Evolutionary conservation across 2,888 invertebrate genomes (phyloP), one percentile per base, ranked within the genome.

Genomic region (Trachelus troglodyta): DNA sequence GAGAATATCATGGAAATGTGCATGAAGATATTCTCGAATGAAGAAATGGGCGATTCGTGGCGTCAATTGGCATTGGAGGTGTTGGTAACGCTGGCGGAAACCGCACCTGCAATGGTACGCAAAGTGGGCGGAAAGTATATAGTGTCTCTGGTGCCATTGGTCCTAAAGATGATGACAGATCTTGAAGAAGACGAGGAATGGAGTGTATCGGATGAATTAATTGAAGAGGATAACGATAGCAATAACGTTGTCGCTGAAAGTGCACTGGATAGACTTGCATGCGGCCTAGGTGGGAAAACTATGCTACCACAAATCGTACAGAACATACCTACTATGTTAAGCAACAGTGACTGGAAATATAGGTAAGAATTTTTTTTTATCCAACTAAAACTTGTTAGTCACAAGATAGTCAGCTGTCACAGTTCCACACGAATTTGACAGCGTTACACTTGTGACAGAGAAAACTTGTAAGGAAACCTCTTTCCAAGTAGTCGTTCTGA

Each of bases 211-310:
- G 98, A 98, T 90, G 97, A 98, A 89, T 94, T 96, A 33, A 94
- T 96, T 31, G 98, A 98, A 82, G 98, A 98, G 81, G 99, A 99
- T 89, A 97, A 96, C 88, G 98, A 98, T 91, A 97, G 97, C 86
- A 98, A 98, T 91, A 96, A 97, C 85, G 97, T 98, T 11, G 97
- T 98, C 74, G 99, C 98, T 0, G 99, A 99, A 92, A 98, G 98
- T 34, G 98, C 98, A 11, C 93, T 99, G 78, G 99, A 99, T 93
- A 95, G 99, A 82, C 94, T 99, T 89, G 98, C 99, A n/a, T 99
- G 98, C 92, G 98, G 98, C 4, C 94, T 99, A 71, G 99, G 99
- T 81, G 98, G 98, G 37, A 96, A 96, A 93, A 96, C 96, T 0
- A 96, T 99, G 93, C 93, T 99, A 81, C 97, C 97, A 1, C 95